Evolutionary conservation across 2,888 invertebrate species (phyloP).

Genomic region (Oasisia sp.): DNA sequence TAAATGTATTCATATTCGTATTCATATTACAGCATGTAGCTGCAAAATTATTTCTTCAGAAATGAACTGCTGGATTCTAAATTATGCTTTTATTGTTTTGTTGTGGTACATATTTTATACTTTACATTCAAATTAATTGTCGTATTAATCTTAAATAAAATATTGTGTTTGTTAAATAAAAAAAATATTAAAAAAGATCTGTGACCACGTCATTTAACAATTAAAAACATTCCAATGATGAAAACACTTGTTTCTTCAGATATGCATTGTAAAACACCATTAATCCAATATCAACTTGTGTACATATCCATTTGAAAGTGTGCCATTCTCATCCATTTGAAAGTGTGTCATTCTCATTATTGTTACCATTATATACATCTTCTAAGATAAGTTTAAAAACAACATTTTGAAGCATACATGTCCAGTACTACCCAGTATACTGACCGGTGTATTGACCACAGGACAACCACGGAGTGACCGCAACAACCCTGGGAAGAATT

Average conservation of each 20-base stretch:
- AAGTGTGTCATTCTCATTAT: too few relatives aligned
- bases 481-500: conserved; percentile 88
- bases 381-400: too few relatives aligned
- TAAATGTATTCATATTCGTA: background rate
- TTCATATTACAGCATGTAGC: background rate
- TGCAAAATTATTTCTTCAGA: background rate
- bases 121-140: background rate
- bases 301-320: too few relatives aligned
- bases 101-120: background rate
- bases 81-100: background rate
- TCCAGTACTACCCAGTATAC: background rate
- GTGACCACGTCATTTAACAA: background rate
- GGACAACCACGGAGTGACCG: conserved; percentile 47
- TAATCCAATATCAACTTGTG: too few relatives aligned
- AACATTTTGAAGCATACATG: background rate
- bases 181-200: too few relatives aligned
- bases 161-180: background rate
- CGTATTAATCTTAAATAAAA: background rate
- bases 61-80: background rate
- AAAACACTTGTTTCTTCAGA: background rate
- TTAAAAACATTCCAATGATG: background rate
- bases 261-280: background rate
- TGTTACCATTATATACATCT: too few relatives aligned
- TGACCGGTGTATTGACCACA: conserved; percentile 27
- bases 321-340: too few relatives aligned